phyloP scores from a whole-genome alignment of 2,888 invertebrate genomes.

The Siphlonurus alternatus region DNA sequence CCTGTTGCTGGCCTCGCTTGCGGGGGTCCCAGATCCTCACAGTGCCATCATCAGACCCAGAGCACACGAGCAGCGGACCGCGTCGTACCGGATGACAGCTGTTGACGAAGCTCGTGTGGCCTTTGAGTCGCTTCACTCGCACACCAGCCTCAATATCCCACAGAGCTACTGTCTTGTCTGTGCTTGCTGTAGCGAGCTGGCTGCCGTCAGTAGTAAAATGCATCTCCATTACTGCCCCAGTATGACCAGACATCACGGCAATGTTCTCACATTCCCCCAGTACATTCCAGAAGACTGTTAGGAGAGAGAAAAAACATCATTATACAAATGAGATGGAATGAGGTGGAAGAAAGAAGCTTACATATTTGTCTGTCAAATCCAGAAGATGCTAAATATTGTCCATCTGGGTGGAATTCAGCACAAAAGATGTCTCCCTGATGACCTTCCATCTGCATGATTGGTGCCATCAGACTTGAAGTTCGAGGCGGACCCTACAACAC shows the following conservation, averaged over 20 bases:
- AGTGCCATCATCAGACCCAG: slow-evolving; percentile 89
- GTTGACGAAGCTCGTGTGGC: slow-evolving; percentile 39
- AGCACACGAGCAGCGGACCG: slow-evolving; percentile 79
- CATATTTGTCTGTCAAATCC: slow-evolving; percentile 93
- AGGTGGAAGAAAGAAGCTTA: slow-evolving; percentile 32
- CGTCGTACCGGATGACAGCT: slow-evolving; percentile 48
- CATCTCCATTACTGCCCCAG: slow-evolving; percentile 87
- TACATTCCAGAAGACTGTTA: slow-evolving; percentile 71
- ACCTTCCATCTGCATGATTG: slow-evolving; percentile 91
- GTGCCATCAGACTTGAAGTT: slow-evolving; percentile 75
- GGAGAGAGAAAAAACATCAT: slow-evolving; percentile 11
- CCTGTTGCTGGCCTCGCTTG: slow-evolving; percentile 38
- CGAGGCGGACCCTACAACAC: slow-evolving; percentile 44
- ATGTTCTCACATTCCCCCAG: slow-evolving; percentile 98
- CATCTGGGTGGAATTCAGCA: slow-evolving; percentile 90
- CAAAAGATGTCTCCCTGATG: slow-evolving; percentile 94
- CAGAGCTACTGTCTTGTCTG: slow-evolving; percentile 85
- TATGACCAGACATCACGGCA: slow-evolving; percentile 83
- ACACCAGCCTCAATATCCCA: slow-evolving; percentile 89
- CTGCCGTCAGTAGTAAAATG: slow-evolving; percentile 72
- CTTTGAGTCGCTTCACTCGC: slow-evolving; percentile 76
- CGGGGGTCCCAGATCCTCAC: slow-evolving; percentile 87
- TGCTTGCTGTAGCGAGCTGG: slow-evolving; percentile 78
- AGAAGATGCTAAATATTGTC: slow-evolving; percentile 80
- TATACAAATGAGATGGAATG: not conserved